Conservation (phyloP, 2,113 vertebrate species). For the Chionis minor region DNA sequence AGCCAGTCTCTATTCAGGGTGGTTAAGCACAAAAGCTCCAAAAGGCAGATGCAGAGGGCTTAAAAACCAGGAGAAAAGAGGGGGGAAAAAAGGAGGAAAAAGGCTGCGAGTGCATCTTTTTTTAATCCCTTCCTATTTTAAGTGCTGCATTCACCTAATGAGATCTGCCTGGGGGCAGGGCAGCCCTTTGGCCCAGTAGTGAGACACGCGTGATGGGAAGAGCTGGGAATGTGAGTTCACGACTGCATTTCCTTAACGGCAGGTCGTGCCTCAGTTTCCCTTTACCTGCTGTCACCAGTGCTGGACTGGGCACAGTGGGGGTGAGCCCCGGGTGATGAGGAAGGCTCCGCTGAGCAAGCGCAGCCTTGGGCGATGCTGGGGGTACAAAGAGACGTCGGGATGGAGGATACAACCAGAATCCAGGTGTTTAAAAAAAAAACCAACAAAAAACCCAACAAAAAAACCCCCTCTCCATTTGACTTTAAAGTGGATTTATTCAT, state of each 20-base stretch:
- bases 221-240: too few relatives aligned
- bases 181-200: background rate
- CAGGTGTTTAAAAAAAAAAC: background rate
- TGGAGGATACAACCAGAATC: background rate
- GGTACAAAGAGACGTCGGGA: accelerated
- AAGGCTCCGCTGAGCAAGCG: background rate
- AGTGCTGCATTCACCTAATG: background rate
- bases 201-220: background rate
- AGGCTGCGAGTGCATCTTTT: background rate
- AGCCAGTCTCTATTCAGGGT: background rate
- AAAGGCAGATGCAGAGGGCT: background rate
- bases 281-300: background rate
- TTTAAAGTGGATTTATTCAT: conserved; percentile 16
- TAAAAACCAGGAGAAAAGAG: background rate
- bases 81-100: background rate
- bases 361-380: background rate
- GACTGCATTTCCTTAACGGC: accelerated
- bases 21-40: background rate
- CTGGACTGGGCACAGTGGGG: background rate
- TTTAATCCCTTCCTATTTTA: background rate
- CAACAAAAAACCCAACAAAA: background rate
- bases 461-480: background rate
- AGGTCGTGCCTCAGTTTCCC: background rate
- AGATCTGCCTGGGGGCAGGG: background rate
- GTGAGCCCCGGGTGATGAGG: background rate